Evolutionary conservation across 2,888 invertebrate genomes (phyloP), one percentile per base, ranked within the genome.

Genomic region (Acronicta psi): DNA sequence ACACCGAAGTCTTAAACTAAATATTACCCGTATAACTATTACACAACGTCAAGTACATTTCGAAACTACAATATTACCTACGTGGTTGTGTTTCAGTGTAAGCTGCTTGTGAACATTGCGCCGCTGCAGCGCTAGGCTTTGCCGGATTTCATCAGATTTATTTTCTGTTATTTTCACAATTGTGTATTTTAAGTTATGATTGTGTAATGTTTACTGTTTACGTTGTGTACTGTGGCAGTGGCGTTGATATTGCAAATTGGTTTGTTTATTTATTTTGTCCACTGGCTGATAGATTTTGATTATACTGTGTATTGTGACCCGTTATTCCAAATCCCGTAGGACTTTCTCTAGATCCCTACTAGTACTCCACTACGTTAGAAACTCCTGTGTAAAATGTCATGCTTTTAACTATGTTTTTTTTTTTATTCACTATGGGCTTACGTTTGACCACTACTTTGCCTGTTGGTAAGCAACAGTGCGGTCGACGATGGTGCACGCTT

Each of bases 91-190:
- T 45, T 13, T 9, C 23, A 0, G 10, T 43, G 43, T 69, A 69
- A 71, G 68, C 67, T 51, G 62, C 44, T 61, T 72, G 55, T 56
- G 49, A 41, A 53, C 34, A 50, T 66, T 56, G 29, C 40, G 37
- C 38, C 46, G 29, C 40, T 20, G 45, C 17, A 18, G 45, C 43
- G 41, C 55, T 44, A 38, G 55, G 49, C 36, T 69, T 36, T 49
- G 14, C 25, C 13, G 52, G 49, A 65, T 65, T 59, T 41, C 41
- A 47, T 40, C 52, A 60, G 52, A 60, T 53, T 71, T 53, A 71
- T 60, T 66, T 55, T 42, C 23, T 59, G 36, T 36, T 69, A 42
- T 69, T 57, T 62, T 17, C 17, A 40, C 23, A 54, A 44, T 38
- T 44, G 34, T 52, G 16, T 52, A 13, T 17, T 25, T 34, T 14